phyloP scores from a whole-genome alignment of 2,888 invertebrate species.

The Candidula unifasciata region DNA sequence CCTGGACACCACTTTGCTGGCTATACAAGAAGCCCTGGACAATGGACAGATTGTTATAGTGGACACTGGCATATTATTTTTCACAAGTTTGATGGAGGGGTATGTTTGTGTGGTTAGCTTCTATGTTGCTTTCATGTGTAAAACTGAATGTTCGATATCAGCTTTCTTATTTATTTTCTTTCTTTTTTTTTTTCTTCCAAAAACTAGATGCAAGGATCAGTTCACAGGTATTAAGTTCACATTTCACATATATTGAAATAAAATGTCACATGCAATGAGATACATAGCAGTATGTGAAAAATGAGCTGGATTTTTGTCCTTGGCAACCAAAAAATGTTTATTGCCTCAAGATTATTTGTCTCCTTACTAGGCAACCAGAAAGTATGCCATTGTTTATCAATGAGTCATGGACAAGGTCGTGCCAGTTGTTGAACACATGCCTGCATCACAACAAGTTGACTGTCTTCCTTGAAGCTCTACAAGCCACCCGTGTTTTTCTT shows the following conservation, averaged over 20 bases:
- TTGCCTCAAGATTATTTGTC: background rate
- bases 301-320: background rate
- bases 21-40: constrained; percentile 28
- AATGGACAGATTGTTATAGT: background rate
- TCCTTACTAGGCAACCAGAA: constrained; percentile 24
- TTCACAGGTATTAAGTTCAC: too few relatives aligned
- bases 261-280: too few relatives aligned
- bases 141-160: too few relatives aligned
- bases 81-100: constrained; percentile 22
- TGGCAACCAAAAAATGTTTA: background rate
- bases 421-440: background rate
- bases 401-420: constrained; percentile 23
- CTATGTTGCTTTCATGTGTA: too few relatives aligned
- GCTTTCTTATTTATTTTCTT: too few relatives aligned
- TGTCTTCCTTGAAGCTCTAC: background rate
- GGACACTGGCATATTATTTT: constrained; percentile 13
- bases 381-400: constrained; percentile 37
- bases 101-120: background rate
- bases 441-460: background rate
- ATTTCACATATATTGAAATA: too few relatives aligned
- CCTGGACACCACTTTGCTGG: constrained; percentile 18
- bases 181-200: too few relatives aligned
- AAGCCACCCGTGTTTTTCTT: constrained; percentile 5
- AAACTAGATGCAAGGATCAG: too few relatives aligned
- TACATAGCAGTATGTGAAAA: background rate